Evolutionary conservation across 2,797 vertebrate genomes (phyloP).

Genomic region (Chaetodon trifasciatus): DNA sequence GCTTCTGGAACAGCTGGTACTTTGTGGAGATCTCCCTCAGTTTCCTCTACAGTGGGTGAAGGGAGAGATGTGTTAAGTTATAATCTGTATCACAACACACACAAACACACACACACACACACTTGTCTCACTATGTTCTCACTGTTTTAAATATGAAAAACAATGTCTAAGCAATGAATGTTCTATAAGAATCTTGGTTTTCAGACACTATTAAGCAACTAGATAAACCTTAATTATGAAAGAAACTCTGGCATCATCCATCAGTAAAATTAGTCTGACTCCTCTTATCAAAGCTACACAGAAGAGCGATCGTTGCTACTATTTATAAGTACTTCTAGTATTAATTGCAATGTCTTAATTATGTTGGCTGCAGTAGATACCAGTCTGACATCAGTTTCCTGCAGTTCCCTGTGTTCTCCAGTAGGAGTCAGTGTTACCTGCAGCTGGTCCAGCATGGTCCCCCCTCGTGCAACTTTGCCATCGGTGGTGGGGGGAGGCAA

Average conservation of each 20-base stretch:
- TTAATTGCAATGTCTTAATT: neutral
- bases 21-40: slow-evolving; percentile 96
- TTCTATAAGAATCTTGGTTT: neutral
- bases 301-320: neutral
- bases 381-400: neutral
- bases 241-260: neutral
- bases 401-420: slow-evolving; percentile 50
- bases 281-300: neutral
- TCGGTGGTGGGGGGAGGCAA: slow-evolving; percentile 85
- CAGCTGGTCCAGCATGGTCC: slow-evolving; percentile 91
- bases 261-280: neutral
- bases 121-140: too few species aligned
- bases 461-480: slow-evolving; percentile 87
- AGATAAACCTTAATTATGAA: neutral
- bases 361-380: neutral
- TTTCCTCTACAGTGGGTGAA: slow-evolving; percentile 87
- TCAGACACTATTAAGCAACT: neutral
- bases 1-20: slow-evolving; percentile 98
- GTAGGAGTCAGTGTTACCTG: slow-evolving; percentile 88
- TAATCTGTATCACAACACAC: neutral
- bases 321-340: neutral
- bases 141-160: neutral
- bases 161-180: neutral
- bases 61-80: neutral
- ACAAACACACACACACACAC: too few species aligned